Conservation (phyloP, 1,140 invertebrate genomes). For the Cyphomyrmex costatus region DNA sequence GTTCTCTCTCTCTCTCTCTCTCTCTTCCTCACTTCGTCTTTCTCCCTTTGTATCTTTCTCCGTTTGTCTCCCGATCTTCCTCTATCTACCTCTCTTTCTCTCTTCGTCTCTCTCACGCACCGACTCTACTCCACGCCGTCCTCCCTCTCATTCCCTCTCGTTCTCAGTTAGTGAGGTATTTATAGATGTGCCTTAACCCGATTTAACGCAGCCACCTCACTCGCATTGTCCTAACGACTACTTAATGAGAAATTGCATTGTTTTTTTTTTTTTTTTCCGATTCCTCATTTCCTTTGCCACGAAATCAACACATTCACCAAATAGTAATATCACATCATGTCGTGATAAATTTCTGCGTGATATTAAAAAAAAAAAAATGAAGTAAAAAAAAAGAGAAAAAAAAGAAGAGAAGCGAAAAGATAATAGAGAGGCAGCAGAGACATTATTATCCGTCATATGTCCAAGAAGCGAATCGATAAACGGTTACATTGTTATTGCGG, state of each 20-base stretch:
- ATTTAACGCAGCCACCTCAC: slow-evolving; percentile 83
- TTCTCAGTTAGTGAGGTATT: slow-evolving; percentile 81
- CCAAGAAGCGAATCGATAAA: slow-evolving; percentile 71
- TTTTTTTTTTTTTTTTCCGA: slow-evolving; percentile 55
- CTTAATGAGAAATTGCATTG: slow-evolving; percentile 79
- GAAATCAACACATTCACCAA: slow-evolving; percentile 2
- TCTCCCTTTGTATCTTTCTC: slow-evolving; percentile 45
- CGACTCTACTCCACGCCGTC: slow-evolving; percentile 43
- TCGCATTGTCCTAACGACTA: slow-evolving; percentile 81
- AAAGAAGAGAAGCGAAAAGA: not conserved
- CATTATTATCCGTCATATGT: slow-evolving; percentile 66
- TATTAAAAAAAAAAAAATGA: not conserved
- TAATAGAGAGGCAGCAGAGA: slow-evolving; percentile 37
- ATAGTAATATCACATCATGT: not conserved
- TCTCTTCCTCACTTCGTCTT: slow-evolving; percentile 2
- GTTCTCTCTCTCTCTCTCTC: slow-evolving; percentile 32
- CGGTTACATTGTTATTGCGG: slow-evolving; percentile 71
- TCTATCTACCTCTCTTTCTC: slow-evolving; percentile 46
- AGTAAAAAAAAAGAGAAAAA: not conserved
- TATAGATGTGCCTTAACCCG: slow-evolving; percentile 86
- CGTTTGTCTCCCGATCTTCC: slow-evolving; percentile 40
- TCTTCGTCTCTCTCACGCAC: slow-evolving; percentile 50
- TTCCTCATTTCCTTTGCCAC: slow-evolving; percentile 8
- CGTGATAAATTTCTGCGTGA: slow-evolving; percentile 26
- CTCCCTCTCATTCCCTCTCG: slow-evolving; percentile 68